These are phyloP conservation scores for Daboia siamensis DNA, from an alignment of 2,113 vertebrate species.

Conservation along the genomic window DNA sequence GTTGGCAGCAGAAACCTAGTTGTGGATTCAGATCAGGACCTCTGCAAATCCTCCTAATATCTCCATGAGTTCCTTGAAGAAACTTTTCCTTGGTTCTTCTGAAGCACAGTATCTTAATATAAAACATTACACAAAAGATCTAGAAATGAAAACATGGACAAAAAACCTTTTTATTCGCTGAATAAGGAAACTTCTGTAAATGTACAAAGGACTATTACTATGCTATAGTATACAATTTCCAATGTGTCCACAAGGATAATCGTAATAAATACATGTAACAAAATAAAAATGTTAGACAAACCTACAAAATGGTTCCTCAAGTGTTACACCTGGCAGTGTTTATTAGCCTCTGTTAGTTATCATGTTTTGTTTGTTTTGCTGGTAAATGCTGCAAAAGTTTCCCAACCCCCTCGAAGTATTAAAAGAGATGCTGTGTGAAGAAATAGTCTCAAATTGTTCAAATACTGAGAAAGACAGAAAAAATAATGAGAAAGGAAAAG, in stretches of 20 bases:
- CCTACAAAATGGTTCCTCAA: slow-evolving; percentile 72
- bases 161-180: slow-evolving; percentile 73
- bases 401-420: slow-evolving; percentile 75
- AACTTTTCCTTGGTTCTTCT: neutral
- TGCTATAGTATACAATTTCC: slow-evolving; percentile 70
- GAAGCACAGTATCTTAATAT: neutral
- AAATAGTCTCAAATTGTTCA: slow-evolving; percentile 52
- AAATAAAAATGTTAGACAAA: slow-evolving; percentile 64
- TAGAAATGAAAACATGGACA: slow-evolving; percentile 25
- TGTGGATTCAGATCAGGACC: neutral
- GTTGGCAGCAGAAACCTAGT: neutral
- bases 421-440: slow-evolving; percentile 55
- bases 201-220: slow-evolving; percentile 70
- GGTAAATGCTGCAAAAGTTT: slow-evolving; percentile 64
- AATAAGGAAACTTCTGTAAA: slow-evolving; percentile 68
- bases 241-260: slow-evolving; percentile 73
- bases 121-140: slow-evolving; percentile 26
- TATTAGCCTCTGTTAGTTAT: slow-evolving; percentile 49
- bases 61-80: neutral
- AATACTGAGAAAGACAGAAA: slow-evolving; percentile 54
- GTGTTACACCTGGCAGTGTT: slow-evolving; percentile 68
- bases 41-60: neutral
- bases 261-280: slow-evolving; percentile 76
- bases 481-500: slow-evolving; percentile 32
- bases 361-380: slow-evolving; percentile 36